Percentiles rank a stretch among this genome's conserved stretches.
Conservation (phyloP, 2,113 vertebrate species). For the Prietella phreatophila region DNA sequence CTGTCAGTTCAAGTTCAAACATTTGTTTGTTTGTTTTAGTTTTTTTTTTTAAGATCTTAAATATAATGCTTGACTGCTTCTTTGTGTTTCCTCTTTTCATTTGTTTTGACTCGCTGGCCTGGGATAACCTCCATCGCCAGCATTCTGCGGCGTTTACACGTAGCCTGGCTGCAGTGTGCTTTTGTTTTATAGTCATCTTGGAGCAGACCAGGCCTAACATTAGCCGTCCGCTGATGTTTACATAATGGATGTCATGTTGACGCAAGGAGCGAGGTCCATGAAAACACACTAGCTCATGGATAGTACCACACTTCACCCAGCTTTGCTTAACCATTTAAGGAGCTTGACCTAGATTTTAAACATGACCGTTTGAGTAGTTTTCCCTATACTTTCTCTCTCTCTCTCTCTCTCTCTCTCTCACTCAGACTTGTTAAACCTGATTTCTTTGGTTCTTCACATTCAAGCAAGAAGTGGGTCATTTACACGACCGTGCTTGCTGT, state of each 20-base stretch:
- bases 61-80: slow-evolving; percentile 12
- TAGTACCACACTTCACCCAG: slow-evolving; percentile 35
- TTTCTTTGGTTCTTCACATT: slow-evolving; percentile 3
- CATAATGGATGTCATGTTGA: slow-evolving; percentile 52
- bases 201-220: slow-evolving; percentile 30
- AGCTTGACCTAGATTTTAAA: slow-evolving; percentile 46
- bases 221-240: slow-evolving; percentile 52
- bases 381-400: slow-evolving; percentile 7
- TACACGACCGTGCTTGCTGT: background rate
- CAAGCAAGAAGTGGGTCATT: background rate
- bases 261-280: slow-evolving; percentile 37
- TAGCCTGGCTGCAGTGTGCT: slow-evolving; percentile 33
- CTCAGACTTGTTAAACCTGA: slow-evolving; percentile 14
- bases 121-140: slow-evolving; percentile 35
- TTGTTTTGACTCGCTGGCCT: slow-evolving; percentile 35
- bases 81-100: slow-evolving; percentile 27
- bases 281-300: slow-evolving; percentile 38
- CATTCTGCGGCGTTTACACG: slow-evolving; percentile 26
- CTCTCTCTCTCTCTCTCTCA: background rate
- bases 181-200: slow-evolving; percentile 52
- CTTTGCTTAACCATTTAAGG: slow-evolving; percentile 51
- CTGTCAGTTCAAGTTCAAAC: background rate
- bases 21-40: background rate
- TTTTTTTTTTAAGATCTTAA: background rate
- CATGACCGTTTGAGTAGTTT: slow-evolving; percentile 31